Percentiles rank a stretch among this genome's conserved stretches.
Evolutionary conservation across 2,113 vertebrate species (phyloP).

Genomic region (Silurus meridionalis): DNA sequence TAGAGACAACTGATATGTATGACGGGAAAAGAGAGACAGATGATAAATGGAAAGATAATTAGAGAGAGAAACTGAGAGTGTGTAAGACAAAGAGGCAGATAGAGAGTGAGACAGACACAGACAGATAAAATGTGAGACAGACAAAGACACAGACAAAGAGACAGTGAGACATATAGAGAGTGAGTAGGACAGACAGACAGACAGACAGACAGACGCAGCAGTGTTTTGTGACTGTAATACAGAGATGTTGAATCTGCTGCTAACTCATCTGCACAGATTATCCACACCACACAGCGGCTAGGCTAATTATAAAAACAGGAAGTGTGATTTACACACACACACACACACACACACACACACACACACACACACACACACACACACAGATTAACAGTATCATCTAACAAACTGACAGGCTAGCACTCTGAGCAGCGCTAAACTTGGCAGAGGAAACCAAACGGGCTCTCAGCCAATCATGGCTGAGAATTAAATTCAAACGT

Average conservation of each 20-base stretch:
- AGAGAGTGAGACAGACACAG: neutral
- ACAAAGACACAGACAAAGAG: neutral
- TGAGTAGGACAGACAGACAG: slow-evolving; percentile 9
- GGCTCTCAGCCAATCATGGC: slow-evolving; percentile 20
- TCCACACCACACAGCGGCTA: neutral
- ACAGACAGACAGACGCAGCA: neutral
- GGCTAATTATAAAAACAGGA: slow-evolving; percentile 32
- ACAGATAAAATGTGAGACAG: neutral
- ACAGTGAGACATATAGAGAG: neutral
- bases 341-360: slow-evolving; percentile 37
- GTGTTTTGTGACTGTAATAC: neutral
- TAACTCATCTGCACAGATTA: neutral
- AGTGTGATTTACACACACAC: slow-evolving; percentile 18
- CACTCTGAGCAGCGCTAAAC: slow-evolving; percentile 33
- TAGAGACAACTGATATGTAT: neutral
- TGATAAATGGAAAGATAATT: neutral
- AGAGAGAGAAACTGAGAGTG: neutral
- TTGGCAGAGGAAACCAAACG: slow-evolving; percentile 15
- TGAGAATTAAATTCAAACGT: slow-evolving; percentile 27
- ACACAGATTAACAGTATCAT: slow-evolving; percentile 44
- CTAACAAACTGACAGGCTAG: slow-evolving; percentile 34
- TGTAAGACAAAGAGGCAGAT: neutral
- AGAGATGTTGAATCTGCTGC: neutral
- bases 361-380: slow-evolving; percentile 42
- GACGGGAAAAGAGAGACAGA: neutral